A percentile compares a stretch with the other conserved stretches of the same genome.
Conservation (phyloP, 2,113 vertebrate species). For the Neolamprologus ventralis region DNA sequence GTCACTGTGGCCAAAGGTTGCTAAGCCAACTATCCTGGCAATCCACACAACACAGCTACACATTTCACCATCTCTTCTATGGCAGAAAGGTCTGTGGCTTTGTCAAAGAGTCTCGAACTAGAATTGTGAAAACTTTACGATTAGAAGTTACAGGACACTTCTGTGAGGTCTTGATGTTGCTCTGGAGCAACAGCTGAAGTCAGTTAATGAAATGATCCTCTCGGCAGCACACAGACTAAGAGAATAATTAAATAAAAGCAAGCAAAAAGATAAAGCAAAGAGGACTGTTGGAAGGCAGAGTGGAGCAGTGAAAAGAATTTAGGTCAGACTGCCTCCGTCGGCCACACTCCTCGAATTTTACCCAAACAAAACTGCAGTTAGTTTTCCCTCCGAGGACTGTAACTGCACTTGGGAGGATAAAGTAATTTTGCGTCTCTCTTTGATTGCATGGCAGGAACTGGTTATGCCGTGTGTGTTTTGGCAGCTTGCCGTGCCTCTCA, state of each 20-base stretch:
- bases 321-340: not conserved
- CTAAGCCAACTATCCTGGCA: not conserved
- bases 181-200: not conserved
- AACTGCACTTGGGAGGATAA: not conserved
- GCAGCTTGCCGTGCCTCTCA: not conserved
- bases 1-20: not conserved
- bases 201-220: not conserved
- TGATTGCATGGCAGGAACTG: not conserved
- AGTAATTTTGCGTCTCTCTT: slow-evolving; percentile 27
- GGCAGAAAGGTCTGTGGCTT: not conserved
- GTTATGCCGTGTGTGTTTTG: slow-evolving; percentile 16
- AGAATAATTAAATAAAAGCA: not conserved
- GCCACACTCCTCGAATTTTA: not conserved
- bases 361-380: not conserved
- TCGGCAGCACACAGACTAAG: not conserved
- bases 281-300: not conserved
- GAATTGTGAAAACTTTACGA: not conserved
- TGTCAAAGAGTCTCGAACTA: not conserved
- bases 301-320: not conserved
- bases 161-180: not conserved
- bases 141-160: not conserved
- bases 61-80: not conserved
- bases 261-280: not conserved
- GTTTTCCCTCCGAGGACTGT: not conserved
- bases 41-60: not conserved